Evolutionary conservation across 2,797 vertebrate species (phyloP), one percentile per base, ranked within the genome.

Genomic region (Pipistrellus pygmaeus): DNA sequence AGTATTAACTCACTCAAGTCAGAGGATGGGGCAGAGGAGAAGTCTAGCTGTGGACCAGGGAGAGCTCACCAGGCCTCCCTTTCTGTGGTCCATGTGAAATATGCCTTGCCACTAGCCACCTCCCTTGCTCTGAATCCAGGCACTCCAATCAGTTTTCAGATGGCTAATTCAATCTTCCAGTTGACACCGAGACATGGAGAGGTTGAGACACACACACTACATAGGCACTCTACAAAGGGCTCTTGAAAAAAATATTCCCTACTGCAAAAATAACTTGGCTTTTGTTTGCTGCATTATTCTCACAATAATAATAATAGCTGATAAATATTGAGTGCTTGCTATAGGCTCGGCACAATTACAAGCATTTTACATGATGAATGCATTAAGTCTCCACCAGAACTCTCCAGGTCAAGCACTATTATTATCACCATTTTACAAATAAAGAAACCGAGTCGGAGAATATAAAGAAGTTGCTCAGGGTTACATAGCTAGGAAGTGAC

Each of bases 371-470:
- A 27, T 14, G 38, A 53, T 41, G 48, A 89, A 48, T 46, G 46
- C 20, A 81, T 57, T 80, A 27, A 57, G 51, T 82, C 32, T 30
- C 57, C n/a, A 38, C 6, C 27, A 89, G 48, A 62, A 57, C 20
- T 13, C 7, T 72, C 21, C 30, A 10, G 41, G n/a, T 48, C 32
- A 44, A 88, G 35, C 35, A 73, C 57, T 66, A 41, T 60, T 53
- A 44, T 88, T 27, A 48, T 25, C 60, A 77, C 46, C 81, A 53
- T 60, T 80, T 76, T 44, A 83, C 38, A 92, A 94, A 88, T 30
- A 38, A 94, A 86, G 71, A 92, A 80, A 82, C 41, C 17, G 73
- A 85, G 17, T 41, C 35, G 72, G 32, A 32, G 60, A 77, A 11
- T 9, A 9, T 72, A 38, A 84, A 93, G 81, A 75, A 32, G 25